Evolutionary conservation across 2,888 invertebrate genomes (phyloP).

Genomic region (Leptopilina drosophilae): DNA sequence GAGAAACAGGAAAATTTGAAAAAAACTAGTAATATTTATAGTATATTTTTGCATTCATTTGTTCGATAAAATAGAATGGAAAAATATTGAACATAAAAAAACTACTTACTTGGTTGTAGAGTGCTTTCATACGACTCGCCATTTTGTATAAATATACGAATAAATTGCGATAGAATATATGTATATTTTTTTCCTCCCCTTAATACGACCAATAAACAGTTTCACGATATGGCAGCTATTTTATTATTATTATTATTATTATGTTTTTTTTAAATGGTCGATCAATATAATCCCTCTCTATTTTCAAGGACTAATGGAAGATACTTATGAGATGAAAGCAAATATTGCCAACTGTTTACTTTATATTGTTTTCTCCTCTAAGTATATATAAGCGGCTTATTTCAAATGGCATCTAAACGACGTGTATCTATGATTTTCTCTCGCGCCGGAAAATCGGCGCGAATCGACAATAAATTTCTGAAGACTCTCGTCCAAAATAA

Average conservation of each 20-base stretch:
- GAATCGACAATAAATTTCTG: slow-evolving; percentile 32
- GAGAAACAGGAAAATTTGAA: no score
- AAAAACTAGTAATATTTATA: no score
- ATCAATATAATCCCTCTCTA: neutral
- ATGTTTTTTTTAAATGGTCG: neutral
- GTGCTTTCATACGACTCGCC: slow-evolving; percentile 56
- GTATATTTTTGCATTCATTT: neutral
- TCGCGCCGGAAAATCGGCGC: slow-evolving; percentile 40
- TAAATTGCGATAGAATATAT: no score
- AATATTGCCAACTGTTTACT: neutral
- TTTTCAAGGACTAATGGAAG: neutral
- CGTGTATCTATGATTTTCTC: slow-evolving; percentile 34
- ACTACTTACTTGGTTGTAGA: slow-evolving; percentile 54
- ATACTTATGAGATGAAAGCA: neutral
- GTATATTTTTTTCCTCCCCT: neutral
- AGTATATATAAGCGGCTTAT: slow-evolving; percentile 15
- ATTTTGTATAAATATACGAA: slow-evolving; percentile 25
- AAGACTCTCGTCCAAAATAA: slow-evolving; percentile 29
- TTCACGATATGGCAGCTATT: neutral
- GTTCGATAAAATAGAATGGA: neutral
- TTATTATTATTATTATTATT: neutral
- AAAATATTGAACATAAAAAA: neutral
- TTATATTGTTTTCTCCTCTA: neutral
- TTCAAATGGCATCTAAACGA: slow-evolving; percentile 24
- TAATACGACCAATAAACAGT: neutral